A percentile compares a stretch with the other conserved stretches of the same genome.
phyloP scores from a whole-genome alignment of 2,113 vertebrate species.

The Laterallus jamaicensis region DNA sequence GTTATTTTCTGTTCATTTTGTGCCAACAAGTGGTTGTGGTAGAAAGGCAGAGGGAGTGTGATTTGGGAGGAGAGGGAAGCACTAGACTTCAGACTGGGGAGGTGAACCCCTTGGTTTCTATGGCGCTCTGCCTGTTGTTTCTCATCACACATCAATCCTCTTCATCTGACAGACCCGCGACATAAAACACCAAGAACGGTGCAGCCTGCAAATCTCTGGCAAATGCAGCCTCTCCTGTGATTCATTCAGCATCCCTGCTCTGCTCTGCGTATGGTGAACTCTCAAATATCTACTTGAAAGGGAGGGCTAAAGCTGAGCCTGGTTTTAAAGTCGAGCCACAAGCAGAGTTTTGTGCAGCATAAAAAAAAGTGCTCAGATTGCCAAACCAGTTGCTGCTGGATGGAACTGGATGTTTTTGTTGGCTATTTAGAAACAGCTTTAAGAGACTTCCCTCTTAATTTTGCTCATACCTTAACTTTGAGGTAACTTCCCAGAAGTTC shows the following conservation, averaged over 20 bases:
- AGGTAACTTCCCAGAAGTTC: conserved; percentile 21
- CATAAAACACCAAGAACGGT: not conserved
- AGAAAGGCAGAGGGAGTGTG: not conserved
- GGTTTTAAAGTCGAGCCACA: not conserved
- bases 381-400: not conserved
- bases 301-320: not conserved
- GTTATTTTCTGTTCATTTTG: not conserved
- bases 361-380: not conserved
- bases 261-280: not conserved
- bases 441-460: not conserved
- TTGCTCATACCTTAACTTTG: not conserved
- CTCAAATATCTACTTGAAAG: not conserved
- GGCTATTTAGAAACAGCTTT: not conserved
- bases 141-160: not conserved
- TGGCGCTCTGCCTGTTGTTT: not conserved
- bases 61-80: not conserved
- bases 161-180: not conserved
- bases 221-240: not conserved
- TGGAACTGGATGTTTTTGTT: not conserved
- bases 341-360: not conserved
- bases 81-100: not conserved
- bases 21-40: not conserved
- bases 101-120: not conserved
- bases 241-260: not conserved
- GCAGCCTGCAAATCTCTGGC: not conserved